These are phyloP conservation scores for Lamellibrachia satsuma DNA, from an alignment of 2,888 invertebrate species.

Conservation along the genomic window DNA sequence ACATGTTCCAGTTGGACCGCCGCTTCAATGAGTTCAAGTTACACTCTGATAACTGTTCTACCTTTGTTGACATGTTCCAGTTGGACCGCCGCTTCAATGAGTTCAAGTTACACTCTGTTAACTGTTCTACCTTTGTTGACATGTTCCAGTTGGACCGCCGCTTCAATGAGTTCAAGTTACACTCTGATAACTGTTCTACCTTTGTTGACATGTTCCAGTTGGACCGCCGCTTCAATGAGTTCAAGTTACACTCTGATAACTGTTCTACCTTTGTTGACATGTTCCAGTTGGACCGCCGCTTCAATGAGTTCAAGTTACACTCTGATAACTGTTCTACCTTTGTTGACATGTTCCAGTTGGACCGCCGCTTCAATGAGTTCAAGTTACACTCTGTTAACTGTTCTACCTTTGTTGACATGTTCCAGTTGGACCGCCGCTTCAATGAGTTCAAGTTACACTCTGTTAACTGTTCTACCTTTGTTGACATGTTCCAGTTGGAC, in stretches of 20 bases:
- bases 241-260: background rate
- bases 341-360: background rate
- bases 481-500: background rate
- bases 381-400: background rate
- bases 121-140: too few relatives aligned
- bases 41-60: too few relatives aligned
- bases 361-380: background rate
- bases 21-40: too few relatives aligned
- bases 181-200: background rate
- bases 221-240: background rate
- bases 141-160: too few relatives aligned
- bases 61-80: too few relatives aligned
- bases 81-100: too few relatives aligned
- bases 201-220: background rate
- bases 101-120: too few relatives aligned
- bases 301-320: background rate
- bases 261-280: background rate
- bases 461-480: background rate
- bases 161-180: background rate
- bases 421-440: background rate
- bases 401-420: background rate
- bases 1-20: too few relatives aligned
- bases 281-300: too few relatives aligned
- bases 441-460: background rate
- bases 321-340: background rate